These are phyloP conservation scores for Chloropsis hardwickii DNA, from an alignment of 2,113 vertebrate genomes.

Conservation along the genomic window DNA sequence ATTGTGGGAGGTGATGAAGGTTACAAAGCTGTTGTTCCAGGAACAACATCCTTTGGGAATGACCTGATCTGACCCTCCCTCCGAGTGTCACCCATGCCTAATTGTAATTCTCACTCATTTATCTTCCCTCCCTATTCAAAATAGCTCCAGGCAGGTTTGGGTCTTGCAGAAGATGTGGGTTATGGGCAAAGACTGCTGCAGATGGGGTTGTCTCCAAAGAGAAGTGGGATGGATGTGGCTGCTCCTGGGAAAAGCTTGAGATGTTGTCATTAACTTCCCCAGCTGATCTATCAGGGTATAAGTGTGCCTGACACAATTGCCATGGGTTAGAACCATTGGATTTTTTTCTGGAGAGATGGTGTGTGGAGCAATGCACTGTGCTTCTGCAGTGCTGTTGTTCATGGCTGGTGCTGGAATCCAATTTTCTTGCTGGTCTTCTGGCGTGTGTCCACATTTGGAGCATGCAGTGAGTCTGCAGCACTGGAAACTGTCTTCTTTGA, in stretches of 20 bases:
- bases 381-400: background rate
- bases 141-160: background rate
- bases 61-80: background rate
- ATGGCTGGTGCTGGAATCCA: background rate
- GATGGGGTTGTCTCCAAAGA: background rate
- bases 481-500: background rate
- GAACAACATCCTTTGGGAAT: background rate
- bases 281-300: background rate
- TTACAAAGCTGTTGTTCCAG: background rate
- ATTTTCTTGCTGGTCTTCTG: background rate
- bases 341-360: background rate
- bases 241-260: background rate
- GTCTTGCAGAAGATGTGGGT: background rate
- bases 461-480: background rate
- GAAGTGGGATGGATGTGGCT: background rate
- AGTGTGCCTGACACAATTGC: background rate
- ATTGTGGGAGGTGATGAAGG: background rate
- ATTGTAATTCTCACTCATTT: background rate
- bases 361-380: background rate
- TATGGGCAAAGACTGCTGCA: background rate
- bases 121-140: background rate
- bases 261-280: background rate
- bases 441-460: background rate
- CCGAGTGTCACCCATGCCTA: background rate
- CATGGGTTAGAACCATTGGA: background rate